A percentile compares a stretch with the other conserved stretches of the same genome.
phyloP scores from a whole-genome alignment of 2,797 vertebrate species.

The Semaprochilodus insignis region DNA sequence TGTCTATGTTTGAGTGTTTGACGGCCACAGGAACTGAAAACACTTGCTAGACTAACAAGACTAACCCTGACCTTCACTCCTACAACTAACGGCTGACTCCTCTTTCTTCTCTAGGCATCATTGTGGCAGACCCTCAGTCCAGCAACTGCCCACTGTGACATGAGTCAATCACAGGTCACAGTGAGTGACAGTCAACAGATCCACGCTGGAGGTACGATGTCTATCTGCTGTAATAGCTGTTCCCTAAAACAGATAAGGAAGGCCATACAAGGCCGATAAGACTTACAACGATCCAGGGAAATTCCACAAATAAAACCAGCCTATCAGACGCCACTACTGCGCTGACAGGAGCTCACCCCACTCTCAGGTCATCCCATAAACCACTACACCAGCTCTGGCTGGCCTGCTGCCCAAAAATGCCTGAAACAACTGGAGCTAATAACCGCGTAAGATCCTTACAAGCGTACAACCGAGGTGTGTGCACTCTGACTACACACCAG shows the following conservation, averaged over 20 bases:
- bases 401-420: too few relatives aligned
- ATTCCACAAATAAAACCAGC: slow-evolving; percentile 28
- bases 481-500: not conserved
- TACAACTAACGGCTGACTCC: too few relatives aligned
- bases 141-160: slow-evolving; percentile 4
- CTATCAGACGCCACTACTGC: slow-evolving; percentile 38
- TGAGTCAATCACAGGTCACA: slow-evolving; percentile 27
- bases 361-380: slow-evolving; percentile 42
- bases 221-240: slow-evolving; percentile 23
- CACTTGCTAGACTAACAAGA: too few relatives aligned
- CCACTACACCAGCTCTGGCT: not conserved
- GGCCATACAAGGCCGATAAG: slow-evolving; percentile 10
- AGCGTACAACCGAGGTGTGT: not conserved
- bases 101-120: not conserved
- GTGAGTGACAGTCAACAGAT: slow-evolving; percentile 27
- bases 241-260: not conserved
- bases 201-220: slow-evolving; percentile 50
- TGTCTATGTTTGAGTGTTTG: too few relatives aligned
- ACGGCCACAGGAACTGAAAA: too few relatives aligned
- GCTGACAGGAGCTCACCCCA: slow-evolving; percentile 29
- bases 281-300: slow-evolving; percentile 9
- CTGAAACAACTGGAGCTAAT: not conserved
- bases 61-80: too few relatives aligned
- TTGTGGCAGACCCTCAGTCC: not conserved
- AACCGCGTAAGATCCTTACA: too few relatives aligned